Evolutionary conservation across 2,797 vertebrate genomes (phyloP), one percentile per base, ranked within the genome.

Genomic region (Pangasius krempfi): DNA sequence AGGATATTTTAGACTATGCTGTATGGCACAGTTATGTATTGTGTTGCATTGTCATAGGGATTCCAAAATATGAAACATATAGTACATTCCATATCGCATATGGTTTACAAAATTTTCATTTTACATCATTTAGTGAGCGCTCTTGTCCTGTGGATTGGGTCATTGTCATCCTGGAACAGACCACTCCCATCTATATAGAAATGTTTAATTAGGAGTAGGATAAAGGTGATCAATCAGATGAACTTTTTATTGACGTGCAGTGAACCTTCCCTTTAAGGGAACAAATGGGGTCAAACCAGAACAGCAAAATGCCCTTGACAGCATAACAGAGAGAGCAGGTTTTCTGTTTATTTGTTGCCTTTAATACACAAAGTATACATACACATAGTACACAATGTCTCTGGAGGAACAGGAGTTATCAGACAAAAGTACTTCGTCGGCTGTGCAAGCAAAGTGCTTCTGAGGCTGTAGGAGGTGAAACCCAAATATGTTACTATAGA

Each of bases 141-240:
- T 70, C 33, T 20, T 70, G 37, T 22, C 37, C 0, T 22, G 3
- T 22, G 0, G 68, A 70, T 16, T 78, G 14, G 14, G 47, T 27
- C 33, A 54, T 52, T 50, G 47, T n/a, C 7, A 54, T 79, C 16
- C 16, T 56, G 30, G 50, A 56, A 56, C n/a, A 56, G 76, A 80
- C 52, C 27, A 54, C n/a, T 33, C 50, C n/a, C 52, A 33, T 56
- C 52, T 80, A 33, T 4, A 33, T 10, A 56, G 18, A 22, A 80
- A n/a, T n/a, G 73, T 30, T 52, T 54, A 54, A 54, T 30, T 78
- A 78, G 47, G 27, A 14, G 75, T 4, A 78, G 47, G 50, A 78
- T 30, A 54, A 54, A 54, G 76, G n/a, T 79, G 20, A 79, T 76
- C 44, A 79, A 79, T 30, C 76, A 79, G 27, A 76, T 50, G 5